These are phyloP conservation scores for Sympetrum striolatum DNA, from an alignment of 2,888 invertebrate species.

Conservation along the genomic window DNA sequence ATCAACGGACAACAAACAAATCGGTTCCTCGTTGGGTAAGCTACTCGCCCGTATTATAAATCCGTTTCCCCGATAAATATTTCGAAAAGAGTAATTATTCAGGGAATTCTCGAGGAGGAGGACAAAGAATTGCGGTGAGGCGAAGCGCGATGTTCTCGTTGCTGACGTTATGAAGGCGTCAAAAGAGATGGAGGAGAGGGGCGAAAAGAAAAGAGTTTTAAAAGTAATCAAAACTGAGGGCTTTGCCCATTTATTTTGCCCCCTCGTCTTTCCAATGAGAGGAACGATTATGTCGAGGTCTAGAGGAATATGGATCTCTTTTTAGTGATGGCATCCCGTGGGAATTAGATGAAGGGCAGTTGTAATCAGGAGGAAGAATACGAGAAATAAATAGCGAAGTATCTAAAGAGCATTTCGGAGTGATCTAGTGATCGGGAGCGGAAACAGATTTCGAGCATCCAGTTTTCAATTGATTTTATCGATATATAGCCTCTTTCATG, in stretches of 20 bases:
- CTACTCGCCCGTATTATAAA: neutral
- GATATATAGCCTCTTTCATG: too few relatives aligned
- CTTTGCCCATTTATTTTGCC: constrained; percentile 1
- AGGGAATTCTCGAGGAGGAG: neutral
- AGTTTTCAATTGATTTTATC: too few relatives aligned
- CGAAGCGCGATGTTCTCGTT: neutral
- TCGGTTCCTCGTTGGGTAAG: constrained; percentile 22
- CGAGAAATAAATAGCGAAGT: neutral
- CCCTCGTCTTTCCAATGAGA: neutral
- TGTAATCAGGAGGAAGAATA: too few relatives aligned
- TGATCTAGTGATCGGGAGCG: too few relatives aligned
- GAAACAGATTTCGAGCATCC: too few relatives aligned
- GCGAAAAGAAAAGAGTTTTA: neutral
- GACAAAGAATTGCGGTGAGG: neutral
- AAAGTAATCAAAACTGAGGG: constrained; percentile 27
- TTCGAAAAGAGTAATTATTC: constrained; percentile 27
- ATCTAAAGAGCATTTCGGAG: neutral
- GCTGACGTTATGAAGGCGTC: neutral
- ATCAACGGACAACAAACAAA: constrained; percentile 20
- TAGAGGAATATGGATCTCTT: neutral
- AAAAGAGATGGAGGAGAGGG: neutral
- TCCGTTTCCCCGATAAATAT: neutral
- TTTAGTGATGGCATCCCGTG: neutral
- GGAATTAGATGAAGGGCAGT: neutral
- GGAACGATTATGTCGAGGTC: constrained; percentile 12